Evolutionary conservation across 2,113 vertebrate genomes (phyloP).

Genomic region (Lagopus muta): DNA sequence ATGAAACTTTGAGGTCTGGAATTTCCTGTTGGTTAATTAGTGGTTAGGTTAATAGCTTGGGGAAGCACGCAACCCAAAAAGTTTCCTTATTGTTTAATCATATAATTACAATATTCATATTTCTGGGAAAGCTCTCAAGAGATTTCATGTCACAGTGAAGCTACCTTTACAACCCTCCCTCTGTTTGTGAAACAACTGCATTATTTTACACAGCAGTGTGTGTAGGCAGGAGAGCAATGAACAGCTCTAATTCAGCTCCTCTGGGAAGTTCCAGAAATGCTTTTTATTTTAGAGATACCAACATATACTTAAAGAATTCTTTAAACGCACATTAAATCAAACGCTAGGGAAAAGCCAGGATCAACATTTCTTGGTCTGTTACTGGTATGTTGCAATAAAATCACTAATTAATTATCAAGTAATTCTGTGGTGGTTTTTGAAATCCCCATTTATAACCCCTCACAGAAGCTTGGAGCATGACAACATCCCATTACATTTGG

Average conservation of each 20-base stretch:
- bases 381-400: not conserved
- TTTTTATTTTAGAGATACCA: not conserved
- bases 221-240: not conserved
- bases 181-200: not conserved
- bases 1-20: constrained; percentile 49
- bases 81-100: constrained; percentile 55
- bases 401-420: not conserved
- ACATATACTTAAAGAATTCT: not conserved
- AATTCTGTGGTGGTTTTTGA: not conserved
- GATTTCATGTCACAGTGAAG: constrained; percentile 41
- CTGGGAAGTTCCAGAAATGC: not conserved
- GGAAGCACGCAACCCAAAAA: constrained; percentile 51
- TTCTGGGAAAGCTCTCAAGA: constrained; percentile 52
- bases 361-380: not conserved
- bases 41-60: constrained; percentile 51
- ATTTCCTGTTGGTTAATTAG: constrained; percentile 67
- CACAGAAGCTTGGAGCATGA: not conserved
- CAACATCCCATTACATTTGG: not conserved
- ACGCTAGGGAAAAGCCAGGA: not conserved
- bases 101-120: constrained; percentile 43
- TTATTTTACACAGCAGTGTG: not conserved
- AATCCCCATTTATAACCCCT: not conserved
- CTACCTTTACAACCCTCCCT: constrained; percentile 8
- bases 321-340: not conserved
- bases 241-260: not conserved